phyloP scores from a whole-genome alignment of 2,888 invertebrate genomes.

The Stenodema calcarata region DNA sequence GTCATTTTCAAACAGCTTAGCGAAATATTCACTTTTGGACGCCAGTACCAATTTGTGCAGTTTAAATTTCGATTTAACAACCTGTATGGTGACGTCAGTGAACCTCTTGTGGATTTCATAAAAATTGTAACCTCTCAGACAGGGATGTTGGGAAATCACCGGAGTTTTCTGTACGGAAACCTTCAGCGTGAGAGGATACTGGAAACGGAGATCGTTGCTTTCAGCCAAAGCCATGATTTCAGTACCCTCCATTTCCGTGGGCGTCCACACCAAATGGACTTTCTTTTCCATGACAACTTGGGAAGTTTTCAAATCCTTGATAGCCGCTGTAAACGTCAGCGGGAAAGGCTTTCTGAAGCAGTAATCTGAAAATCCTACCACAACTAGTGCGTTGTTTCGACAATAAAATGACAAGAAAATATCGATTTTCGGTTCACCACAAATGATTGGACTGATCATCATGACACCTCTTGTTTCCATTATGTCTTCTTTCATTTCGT shows the following conservation, averaged over 20 bases:
- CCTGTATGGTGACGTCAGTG: not conserved
- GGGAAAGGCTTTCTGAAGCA: not conserved
- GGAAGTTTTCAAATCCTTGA: not conserved
- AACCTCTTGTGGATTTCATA: not conserved
- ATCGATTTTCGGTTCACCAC: not conserved
- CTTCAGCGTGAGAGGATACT: not conserved
- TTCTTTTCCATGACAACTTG: not conserved
- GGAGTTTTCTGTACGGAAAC: not conserved
- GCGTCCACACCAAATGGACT: not conserved
- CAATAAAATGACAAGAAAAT: not conserved
- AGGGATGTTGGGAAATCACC: not conserved
- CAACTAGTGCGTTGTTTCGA: not conserved
- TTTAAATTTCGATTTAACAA: not conserved
- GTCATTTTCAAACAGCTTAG: not conserved
- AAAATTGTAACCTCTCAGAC: not conserved
- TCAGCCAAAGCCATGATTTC: not conserved
- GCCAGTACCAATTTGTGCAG: not conserved
- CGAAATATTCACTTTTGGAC: not conserved
- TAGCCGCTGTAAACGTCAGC: not conserved
- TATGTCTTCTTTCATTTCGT: not conserved
- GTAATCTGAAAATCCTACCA: not conserved
- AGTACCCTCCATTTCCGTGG: not conserved
- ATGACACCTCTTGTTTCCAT: not conserved
- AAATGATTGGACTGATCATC: not conserved
- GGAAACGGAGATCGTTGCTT: not conserved